Evolutionary conservation across 2,797 vertebrate genomes (phyloP).

Genomic region (Pachyuromys duprasi): DNA sequence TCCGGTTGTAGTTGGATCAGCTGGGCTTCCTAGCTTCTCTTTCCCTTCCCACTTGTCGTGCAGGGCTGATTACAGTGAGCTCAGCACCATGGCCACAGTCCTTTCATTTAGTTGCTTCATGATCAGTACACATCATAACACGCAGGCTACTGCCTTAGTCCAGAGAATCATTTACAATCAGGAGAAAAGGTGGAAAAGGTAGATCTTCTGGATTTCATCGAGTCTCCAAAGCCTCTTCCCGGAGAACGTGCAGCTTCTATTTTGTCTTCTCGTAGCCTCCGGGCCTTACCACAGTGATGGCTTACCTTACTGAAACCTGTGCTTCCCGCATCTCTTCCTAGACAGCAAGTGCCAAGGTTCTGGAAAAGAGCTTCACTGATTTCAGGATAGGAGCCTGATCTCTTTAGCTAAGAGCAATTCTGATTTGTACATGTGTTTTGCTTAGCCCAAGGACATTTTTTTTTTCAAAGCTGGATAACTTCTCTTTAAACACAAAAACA

Average conservation of each 20-base stretch:
- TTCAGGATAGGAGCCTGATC: not conserved
- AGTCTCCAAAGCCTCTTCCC: not conserved
- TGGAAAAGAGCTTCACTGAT: not conserved
- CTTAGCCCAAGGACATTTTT: not conserved
- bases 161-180: slow-evolving; percentile 1
- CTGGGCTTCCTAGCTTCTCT: not conserved
- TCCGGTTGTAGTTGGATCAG: slow-evolving; percentile 14
- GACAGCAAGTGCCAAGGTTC: not conserved
- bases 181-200: not conserved
- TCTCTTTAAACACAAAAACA: slow-evolving; percentile 17
- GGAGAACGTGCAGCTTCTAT: not conserved
- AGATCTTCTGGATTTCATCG: slow-evolving; percentile 19
- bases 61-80: not conserved
- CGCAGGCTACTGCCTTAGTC: not conserved
- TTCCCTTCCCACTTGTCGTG: not conserved
- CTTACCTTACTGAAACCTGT: not conserved
- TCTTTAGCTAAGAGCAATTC: not conserved
- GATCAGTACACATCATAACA: slow-evolving; percentile 32
- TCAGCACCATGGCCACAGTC: not conserved
- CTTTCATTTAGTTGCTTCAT: slow-evolving; percentile 47
- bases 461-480: not conserved
- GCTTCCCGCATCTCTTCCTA: not conserved
- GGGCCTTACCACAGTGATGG: slow-evolving; percentile 9
- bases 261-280: not conserved
- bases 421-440: not conserved